These are phyloP conservation scores for Willisornis vidua DNA, from an alignment of 2,113 vertebrate genomes.

Conservation along the genomic window DNA sequence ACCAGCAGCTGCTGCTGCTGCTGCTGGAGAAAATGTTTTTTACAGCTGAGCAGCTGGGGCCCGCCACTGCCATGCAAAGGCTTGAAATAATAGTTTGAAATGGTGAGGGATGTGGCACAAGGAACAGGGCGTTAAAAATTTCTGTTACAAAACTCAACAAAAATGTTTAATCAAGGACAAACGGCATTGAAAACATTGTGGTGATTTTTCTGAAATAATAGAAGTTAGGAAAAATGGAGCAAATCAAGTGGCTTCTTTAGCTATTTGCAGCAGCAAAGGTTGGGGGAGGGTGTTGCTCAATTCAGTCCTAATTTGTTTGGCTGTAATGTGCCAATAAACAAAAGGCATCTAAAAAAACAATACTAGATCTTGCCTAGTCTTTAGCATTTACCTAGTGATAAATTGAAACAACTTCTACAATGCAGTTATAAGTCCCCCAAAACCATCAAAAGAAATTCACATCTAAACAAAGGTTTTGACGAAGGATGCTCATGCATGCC, in stretches of 20 bases:
- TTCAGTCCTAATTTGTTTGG: background rate
- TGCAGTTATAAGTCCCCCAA: background rate
- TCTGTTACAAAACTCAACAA: background rate
- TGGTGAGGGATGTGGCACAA: background rate
- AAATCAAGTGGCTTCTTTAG: background rate
- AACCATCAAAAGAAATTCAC: background rate
- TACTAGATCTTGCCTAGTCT: background rate
- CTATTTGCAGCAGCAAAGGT: background rate
- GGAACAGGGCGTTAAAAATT: background rate
- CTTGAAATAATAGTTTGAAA: background rate
- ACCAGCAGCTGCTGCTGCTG: background rate
- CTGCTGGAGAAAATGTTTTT: conserved; percentile 1
- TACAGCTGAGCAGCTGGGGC: conserved; percentile 26
- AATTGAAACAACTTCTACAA: background rate
- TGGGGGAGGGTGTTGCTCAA: fast-evolving
- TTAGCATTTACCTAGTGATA: background rate
- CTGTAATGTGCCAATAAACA: background rate
- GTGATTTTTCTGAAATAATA: background rate
- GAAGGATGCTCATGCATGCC: background rate
- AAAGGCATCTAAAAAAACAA: background rate
- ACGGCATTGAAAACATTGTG: background rate
- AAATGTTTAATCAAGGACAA: background rate
- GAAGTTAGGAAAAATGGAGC: background rate
- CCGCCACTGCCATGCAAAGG: background rate
- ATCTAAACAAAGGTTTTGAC: background rate